Base-by-base conservation (phyloP, 2,888 invertebrate species). In the Philonicus albiceps region DNA sequence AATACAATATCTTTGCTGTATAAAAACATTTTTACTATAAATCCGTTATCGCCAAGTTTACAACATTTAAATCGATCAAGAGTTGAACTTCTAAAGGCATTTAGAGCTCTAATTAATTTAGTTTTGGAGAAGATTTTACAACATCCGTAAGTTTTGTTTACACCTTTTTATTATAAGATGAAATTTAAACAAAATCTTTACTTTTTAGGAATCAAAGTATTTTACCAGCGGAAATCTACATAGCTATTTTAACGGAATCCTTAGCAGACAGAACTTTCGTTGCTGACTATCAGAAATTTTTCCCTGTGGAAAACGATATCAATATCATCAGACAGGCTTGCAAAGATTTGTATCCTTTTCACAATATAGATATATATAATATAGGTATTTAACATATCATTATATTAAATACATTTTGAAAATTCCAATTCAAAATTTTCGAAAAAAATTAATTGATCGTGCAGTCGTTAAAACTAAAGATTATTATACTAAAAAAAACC, bases 1-100 rank as follows among this genome's bases (percentile, higher is more conserved):
- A 94, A 94, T 89, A 95, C 96, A 5, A 94, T 97, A 88, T 95
- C 96, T 16, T 93, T 94, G 89, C 90, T 98, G 87, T 96, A 96
- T 90, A 94, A 95, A 89, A 94, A 93, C 88, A 91, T 96, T 31
- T 93, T 93, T 80, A 91, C 88, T 2, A 90, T 91, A 2, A 91
- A 92, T 88, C 87, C 89, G 0, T 85, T 88, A 2, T 90, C 92
- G 0, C 88, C 87, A n/a, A 91, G 91, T 72, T 88, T 92, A 31
- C 85, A 86, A 1, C 91, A 91, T 90, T 80, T 92, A 0, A 92
- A 92, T 87, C 90, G 90, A 87, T 90, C 91, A 0, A 90, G 92
- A 40, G 89, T 93, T n/a, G 93, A 93, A 87, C 90, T 93, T 43
- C 89, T 94, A 30, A 91, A 91, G 74, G 90, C 93, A n/a, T 93